Percentiles rank a stretch among this genome's conserved stretches.
Conservation (phyloP, 1,140 invertebrate genomes). For the Diplogasteroides magnus region DNA sequence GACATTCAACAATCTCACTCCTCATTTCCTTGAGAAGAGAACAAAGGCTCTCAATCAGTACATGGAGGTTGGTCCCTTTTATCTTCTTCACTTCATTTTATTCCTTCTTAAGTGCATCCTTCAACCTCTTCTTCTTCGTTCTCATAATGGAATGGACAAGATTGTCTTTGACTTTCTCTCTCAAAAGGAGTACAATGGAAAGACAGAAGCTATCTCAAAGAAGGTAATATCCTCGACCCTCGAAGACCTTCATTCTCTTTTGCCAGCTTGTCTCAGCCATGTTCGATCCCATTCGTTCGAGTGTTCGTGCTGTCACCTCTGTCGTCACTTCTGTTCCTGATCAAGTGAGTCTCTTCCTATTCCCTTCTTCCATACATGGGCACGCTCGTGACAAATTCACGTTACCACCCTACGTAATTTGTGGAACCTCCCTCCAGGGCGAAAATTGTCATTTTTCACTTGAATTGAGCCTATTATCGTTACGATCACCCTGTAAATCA, state of each 20-base stretch:
- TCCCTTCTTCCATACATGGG: too few species aligned
- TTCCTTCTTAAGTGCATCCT: slow-evolving; percentile 61
- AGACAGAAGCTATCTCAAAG: slow-evolving; percentile 57
- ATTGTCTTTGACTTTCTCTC: slow-evolving; percentile 72
- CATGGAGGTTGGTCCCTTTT: slow-evolving; percentile 61
- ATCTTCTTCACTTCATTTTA: slow-evolving; percentile 5
- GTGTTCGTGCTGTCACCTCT: slow-evolving; percentile 49
- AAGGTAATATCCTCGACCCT: slow-evolving; percentile 56
- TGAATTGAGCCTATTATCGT: too few species aligned
- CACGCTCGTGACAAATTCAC: too few species aligned
- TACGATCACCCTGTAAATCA: too few species aligned
- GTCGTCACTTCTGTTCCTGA: slow-evolving; percentile 51
- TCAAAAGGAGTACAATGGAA: slow-evolving; percentile 71
- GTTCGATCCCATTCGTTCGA: slow-evolving; percentile 44
- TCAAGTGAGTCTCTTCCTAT: slow-evolving; percentile 27
- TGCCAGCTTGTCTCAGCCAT: slow-evolving; percentile 40
- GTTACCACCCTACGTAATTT: too few species aligned
- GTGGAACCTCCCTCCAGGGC: too few species aligned
- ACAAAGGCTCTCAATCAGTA: slow-evolving; percentile 79
- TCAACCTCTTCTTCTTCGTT: slow-evolving; percentile 63
- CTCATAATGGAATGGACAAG: slow-evolving; percentile 66
- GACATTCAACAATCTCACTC: slow-evolving; percentile 83
- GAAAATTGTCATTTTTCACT: too few species aligned
- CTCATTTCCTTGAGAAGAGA: slow-evolving; percentile 76
- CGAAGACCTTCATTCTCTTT: not conserved